These are phyloP conservation scores for Girardinus metallicus DNA, from an alignment of 2,797 vertebrate species.

Conservation along the genomic window DNA sequence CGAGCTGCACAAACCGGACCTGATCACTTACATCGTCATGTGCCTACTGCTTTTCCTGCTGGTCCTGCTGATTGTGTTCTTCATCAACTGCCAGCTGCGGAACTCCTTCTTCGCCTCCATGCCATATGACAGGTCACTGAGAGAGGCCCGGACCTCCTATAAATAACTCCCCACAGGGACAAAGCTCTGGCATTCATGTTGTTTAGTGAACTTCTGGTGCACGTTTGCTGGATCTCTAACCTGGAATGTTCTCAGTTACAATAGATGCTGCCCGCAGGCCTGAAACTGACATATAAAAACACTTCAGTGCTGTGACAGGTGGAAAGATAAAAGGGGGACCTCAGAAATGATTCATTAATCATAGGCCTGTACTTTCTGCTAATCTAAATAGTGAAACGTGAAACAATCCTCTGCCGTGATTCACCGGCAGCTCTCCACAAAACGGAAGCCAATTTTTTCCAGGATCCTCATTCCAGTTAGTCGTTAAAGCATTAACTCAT, in stretches of 20 bases:
- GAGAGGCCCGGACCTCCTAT: constrained; percentile 94
- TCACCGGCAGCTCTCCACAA: constrained; percentile 1
- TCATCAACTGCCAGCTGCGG: constrained; percentile 98
- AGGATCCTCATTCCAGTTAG: constrained; percentile 16
- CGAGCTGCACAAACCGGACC: constrained; percentile 91
- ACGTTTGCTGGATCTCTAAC: constrained; percentile 14
- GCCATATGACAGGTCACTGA: constrained; percentile 95
- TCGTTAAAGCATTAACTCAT: constrained; percentile 17
- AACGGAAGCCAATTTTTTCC: constrained; percentile 33
- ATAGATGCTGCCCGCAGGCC: constrained; percentile 9
- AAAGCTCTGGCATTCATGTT: constrained; percentile 13
- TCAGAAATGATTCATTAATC: constrained; percentile 25
- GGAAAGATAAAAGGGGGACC: constrained; percentile 16
- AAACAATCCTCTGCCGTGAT: constrained; percentile 25
- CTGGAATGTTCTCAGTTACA: constrained; percentile 15
- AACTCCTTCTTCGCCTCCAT: constrained; percentile 97
- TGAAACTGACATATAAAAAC: not conserved
- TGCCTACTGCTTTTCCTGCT: constrained; percentile 93
- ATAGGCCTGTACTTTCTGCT: constrained; percentile 6
- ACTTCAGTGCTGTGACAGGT: constrained; percentile 13
- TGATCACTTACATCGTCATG: constrained; percentile 93
- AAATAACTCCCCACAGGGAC: constrained; percentile 74
- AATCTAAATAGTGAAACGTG: constrained; percentile 27
- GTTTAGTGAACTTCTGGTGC: constrained; percentile 18
- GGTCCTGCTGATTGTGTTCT: constrained; percentile 94